A percentile compares a stretch with the other conserved stretches of the same genome.
Evolutionary conservation across 2,888 invertebrate genomes (phyloP).

Genomic region (Theodoxus fluviatilis): DNA sequence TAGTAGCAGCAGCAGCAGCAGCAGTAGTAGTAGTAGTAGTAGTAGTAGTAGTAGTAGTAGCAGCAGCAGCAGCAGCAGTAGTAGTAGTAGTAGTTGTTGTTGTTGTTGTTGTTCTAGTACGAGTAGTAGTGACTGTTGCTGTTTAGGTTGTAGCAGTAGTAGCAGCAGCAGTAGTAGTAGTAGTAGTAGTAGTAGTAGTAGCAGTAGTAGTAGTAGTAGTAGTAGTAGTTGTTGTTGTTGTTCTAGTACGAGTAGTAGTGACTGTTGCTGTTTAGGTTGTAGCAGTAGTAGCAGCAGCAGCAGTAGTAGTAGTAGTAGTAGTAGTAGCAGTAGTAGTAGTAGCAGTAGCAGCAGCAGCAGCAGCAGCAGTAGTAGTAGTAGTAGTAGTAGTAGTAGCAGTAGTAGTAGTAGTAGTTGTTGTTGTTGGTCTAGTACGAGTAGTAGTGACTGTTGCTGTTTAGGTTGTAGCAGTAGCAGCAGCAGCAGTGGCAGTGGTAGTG

Average conservation of each 20-base stretch:
- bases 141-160: neutral
- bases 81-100: constrained; percentile 13
- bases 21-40: constrained; percentile 18
- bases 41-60: constrained; percentile 17
- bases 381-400: neutral
- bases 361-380: constrained; percentile 3
- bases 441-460: neutral
- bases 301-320: constrained; percentile 18
- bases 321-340: constrained; percentile 18
- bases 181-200: constrained; percentile 19
- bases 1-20: constrained; percentile 10
- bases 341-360: neutral
- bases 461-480: neutral
- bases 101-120: neutral
- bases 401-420: neutral
- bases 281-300: constrained; percentile 4
- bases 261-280: neutral
- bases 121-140: neutral
- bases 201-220: constrained; percentile 14
- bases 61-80: neutral
- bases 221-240: neutral
- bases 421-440: neutral
- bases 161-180: constrained; percentile 12
- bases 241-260: constrained; percentile 7
- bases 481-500: neutral